Evolutionary conservation across 2,888 invertebrate species (phyloP), one percentile per base, ranked within the genome.

Genomic region (Drymonia ruficornis): DNA sequence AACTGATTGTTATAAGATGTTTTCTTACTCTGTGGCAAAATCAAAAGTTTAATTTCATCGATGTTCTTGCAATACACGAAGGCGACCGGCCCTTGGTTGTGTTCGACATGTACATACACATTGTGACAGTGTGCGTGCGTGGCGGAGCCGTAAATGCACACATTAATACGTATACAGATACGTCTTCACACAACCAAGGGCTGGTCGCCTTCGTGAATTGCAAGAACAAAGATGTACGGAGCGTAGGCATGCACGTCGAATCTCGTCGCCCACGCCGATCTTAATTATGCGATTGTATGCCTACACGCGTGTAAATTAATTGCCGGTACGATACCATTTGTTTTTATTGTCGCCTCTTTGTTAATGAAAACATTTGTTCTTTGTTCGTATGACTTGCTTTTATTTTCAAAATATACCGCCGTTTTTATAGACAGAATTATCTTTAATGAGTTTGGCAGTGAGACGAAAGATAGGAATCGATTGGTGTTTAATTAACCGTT

Each of bases 281-380:
- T 81, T 84, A 83, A 86, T 85, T 84, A 85, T 80, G 65, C 74
- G 77, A 80, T 76, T 80, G 80, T 81, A 71, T 81, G 75, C 73
- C 74, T 77, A 78, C 78, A 82, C 80, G 71, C 70, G 75, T 82
- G 75, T 75, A 78, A 84, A 81, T 85, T 84, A 83, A 81, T 83
- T 74, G 73, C 63, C 58, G 56, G 61, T 67, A 67, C 65, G 61
- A 59, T 68, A 67, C 61, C 56, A 66, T 71, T 73, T 65, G 67
- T 64, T 68, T 70, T 71, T 61, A 62, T 66, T 63, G 65, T 61
- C 60, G 49, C 61, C 65, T 68, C 61, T 66, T 74, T 66, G 61
- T 70, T 65, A 60, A 62, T 63, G 58, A 72, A 74, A 66, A 55
- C 57, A 56, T 66, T 67, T 64, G 62, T 55, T 53, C 59, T 64